Evolutionary conservation across 2,888 invertebrate species (phyloP), one percentile per base, ranked within the genome.

Genomic region (Xylota segnis): DNA sequence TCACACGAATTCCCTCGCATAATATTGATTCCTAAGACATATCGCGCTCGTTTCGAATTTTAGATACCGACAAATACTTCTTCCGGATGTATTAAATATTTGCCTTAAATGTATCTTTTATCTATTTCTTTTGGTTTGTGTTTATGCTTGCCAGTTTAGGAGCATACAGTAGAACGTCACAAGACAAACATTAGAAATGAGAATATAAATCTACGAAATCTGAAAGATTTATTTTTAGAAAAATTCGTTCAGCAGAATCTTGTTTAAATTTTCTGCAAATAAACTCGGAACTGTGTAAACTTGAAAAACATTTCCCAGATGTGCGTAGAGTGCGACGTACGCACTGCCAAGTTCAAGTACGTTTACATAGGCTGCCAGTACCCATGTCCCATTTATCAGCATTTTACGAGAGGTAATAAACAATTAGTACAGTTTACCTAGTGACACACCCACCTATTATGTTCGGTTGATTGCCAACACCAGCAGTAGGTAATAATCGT

Each of bases 301-400:
- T 32, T 23, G 18, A 6, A 45, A 7, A 58, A 58, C 10, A 12
- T 37, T 43, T 32, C 43, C 43, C 70, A 56, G 58, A 71, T 59
- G 58, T 47, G 16, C 12, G n/a, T 43, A 50, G 14, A 9, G 34
- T 6, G 23, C 18, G 10, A 14, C 14, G 34, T 10, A 14, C 18
- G 10, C 58, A 34, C 16, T 34, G 50, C 37, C 72, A 72, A 72
- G 72, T 72, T 72, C 72, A 61, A 61, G 61, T 50, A 6, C 10
- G 45, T 34, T 18, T 23, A 32, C 34, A 14, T 58, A 18, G 32
- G 32, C 12, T 7, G 4, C 4, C 4, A 12, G 34, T 37, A 56
- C 18, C 56, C n/a, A 43, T 32, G 58, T 58, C 32, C 5, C 2
- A 14, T 34, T 45, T 59, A 23, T 58, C 71, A 1, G 34, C n/a